phyloP scores from a whole-genome alignment of 2,797 vertebrate genomes.

The Tenualosa ilisha region DNA sequence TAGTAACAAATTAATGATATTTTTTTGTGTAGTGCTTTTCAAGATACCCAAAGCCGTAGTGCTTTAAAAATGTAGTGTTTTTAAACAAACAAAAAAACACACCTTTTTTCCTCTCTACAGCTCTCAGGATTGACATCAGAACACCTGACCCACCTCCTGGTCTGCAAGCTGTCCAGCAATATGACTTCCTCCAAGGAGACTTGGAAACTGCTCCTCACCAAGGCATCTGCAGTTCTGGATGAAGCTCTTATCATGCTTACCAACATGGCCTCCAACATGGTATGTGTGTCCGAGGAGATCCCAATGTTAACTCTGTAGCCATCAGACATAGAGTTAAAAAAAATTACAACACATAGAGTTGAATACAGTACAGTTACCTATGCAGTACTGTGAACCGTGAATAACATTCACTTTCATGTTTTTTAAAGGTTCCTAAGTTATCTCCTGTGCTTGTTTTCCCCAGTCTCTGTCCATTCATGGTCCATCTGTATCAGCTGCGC shows the following conservation, averaged over 20 bases:
- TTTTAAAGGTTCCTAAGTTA: not conserved
- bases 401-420: too few relatives aligned
- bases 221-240: slow-evolving; percentile 55
- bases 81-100: too few relatives aligned
- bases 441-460: not conserved
- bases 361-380: too few relatives aligned
- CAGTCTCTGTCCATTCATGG: not conserved
- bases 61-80: too few relatives aligned
- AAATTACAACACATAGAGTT: too few relatives aligned
- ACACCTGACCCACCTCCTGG: slow-evolving; percentile 65
- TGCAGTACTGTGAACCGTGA: too few relatives aligned
- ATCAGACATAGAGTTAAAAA: too few relatives aligned
- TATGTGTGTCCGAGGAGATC: not conserved
- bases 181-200: slow-evolving; percentile 55
- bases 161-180: slow-evolving; percentile 62
- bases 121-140: slow-evolving; percentile 52
- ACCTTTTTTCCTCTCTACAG: not conserved
- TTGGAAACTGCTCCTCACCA: slow-evolving; percentile 69
- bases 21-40: too few relatives aligned
- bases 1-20: too few relatives aligned
- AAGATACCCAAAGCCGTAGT: too few relatives aligned
- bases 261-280: slow-evolving; percentile 50
- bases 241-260: slow-evolving; percentile 64
- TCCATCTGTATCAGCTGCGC: not conserved
- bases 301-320: too few relatives aligned